Evolutionary conservation across 2,113 vertebrate genomes (phyloP), one percentile per base, ranked within the genome.

Genomic region (Pluvialis apricaria): DNA sequence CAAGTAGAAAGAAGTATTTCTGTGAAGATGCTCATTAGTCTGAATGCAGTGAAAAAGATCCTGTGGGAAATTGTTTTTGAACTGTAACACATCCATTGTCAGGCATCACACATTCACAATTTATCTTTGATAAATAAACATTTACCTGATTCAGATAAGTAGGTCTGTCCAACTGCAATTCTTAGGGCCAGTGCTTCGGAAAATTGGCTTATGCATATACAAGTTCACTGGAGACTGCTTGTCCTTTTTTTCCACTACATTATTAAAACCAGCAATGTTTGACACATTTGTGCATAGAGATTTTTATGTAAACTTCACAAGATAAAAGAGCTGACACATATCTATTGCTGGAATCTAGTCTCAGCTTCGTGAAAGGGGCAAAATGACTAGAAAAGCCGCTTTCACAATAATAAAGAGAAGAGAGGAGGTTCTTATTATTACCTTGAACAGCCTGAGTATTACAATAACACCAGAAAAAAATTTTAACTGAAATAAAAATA

Each of bases 91-190:
- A 55, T 70, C 40, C 42, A 19, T 90, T 95, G 36, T 89, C 62
- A 95, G 45, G 86, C 91, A 86, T 85, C 69, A 83, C 73, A 76
- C 7, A 88, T 91, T 91, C 70, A 82, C 34, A 71, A 85, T 94
- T 91, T 91, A 69, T 76, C 55, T 96, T 95, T 94, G 76, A 84
- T 93, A 96, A 96, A 94, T 54, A 96, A 97, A 91, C 97, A 95
- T 94, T 95, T 95, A 77, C 45, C 79, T 86, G 7, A 52, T 88
- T 62, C 54, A 73, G 52, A 45, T 61, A 95, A 91, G 79, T 17
- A 79, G 45, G 15, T 34, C 78, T 95, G 42, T 94, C 78, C 86
- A 87, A 86, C 22, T 77, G 31, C 54, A 62, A 54, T 79, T 97
- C 81, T 91, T 85, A 83, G 26, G 61, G 29, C 54, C 44, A 60